phyloP scores from a whole-genome alignment of 1,140 invertebrate genomes.

The Lerema accius region DNA sequence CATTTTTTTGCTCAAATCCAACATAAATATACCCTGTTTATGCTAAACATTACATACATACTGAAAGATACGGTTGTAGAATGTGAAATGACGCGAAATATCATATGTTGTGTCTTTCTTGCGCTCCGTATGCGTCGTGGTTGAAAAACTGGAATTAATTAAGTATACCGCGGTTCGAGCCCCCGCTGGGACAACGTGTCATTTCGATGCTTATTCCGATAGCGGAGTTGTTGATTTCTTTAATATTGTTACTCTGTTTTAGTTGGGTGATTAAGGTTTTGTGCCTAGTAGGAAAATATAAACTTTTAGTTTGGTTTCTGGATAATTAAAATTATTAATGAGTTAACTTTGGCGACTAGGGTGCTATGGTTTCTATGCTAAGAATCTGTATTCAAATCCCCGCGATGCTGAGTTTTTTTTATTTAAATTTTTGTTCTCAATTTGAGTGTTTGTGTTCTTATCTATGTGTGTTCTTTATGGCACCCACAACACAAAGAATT shows the following conservation, averaged over 20 bases:
- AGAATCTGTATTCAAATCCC: too few species aligned
- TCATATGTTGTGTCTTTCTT: conserved; percentile 4
- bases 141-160: conserved; percentile 58
- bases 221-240: conserved; percentile 22
- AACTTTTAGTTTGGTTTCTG: too few species aligned
- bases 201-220: conserved; percentile 35
- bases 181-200: conserved; percentile 52
- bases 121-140: conserved; percentile 13
- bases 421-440: too few species aligned
- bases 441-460: too few species aligned
- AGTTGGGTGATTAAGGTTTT: not conserved
- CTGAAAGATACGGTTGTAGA: conserved; percentile 1
- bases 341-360: too few species aligned
- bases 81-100: conserved; percentile 17
- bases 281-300: too few species aligned
- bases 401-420: too few species aligned
- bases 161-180: conserved; percentile 45
- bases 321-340: too few species aligned
- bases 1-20: conserved; percentile 3
- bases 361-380: too few species aligned
- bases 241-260: not conserved
- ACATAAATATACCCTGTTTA: conserved; percentile 15
- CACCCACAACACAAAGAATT: too few species aligned
- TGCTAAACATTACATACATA: conserved; percentile 18
- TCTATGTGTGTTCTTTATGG: too few species aligned